phyloP scores from a whole-genome alignment of 2,113 vertebrate genomes.

The Chaetodon auriga region DNA sequence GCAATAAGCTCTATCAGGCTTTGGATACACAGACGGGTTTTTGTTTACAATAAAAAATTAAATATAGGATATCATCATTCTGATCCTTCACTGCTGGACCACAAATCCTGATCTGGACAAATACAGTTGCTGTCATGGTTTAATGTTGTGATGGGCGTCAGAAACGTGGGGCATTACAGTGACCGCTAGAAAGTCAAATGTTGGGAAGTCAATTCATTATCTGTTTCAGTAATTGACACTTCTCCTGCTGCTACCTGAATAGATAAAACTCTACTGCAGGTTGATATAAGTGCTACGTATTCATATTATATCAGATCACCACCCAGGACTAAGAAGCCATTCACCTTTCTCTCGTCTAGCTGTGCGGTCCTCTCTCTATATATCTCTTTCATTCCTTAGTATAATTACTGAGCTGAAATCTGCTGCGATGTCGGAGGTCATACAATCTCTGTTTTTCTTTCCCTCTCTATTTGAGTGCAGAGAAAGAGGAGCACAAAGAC shows the following conservation, averaged over 20 bases:
- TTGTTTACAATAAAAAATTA: not conserved
- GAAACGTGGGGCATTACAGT: not conserved
- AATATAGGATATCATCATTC: not conserved
- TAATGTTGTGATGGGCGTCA: not conserved
- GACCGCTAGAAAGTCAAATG: not conserved
- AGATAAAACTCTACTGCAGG: not conserved
- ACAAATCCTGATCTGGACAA: not conserved
- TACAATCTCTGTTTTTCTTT: slow-evolving; percentile 25
- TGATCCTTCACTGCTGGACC: not conserved
- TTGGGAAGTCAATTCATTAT: not conserved
- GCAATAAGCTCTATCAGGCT: not conserved
- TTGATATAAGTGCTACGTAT: slow-evolving; percentile 2
- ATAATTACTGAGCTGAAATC: slow-evolving; percentile 59
- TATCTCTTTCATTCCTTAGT: slow-evolving; percentile 19
- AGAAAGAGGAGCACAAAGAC: slow-evolving; percentile 34
- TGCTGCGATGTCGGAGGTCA: slow-evolving; percentile 36
- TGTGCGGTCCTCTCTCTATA: not conserved
- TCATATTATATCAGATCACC: slow-evolving; percentile 2
- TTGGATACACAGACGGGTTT: not conserved
- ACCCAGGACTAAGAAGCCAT: not conserved
- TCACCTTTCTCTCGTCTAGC: slow-evolving; percentile 11
- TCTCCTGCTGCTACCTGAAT: slow-evolving; percentile 8
- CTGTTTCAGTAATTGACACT: not conserved
- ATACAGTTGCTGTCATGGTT: not conserved
- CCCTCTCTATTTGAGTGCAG: slow-evolving; percentile 17